Percentiles rank a stretch among this genome's conserved stretches.
These are phyloP conservation scores for Trichogramma dendrolimi DNA, from an alignment of 2,888 invertebrate genomes.

Conservation along the genomic window DNA sequence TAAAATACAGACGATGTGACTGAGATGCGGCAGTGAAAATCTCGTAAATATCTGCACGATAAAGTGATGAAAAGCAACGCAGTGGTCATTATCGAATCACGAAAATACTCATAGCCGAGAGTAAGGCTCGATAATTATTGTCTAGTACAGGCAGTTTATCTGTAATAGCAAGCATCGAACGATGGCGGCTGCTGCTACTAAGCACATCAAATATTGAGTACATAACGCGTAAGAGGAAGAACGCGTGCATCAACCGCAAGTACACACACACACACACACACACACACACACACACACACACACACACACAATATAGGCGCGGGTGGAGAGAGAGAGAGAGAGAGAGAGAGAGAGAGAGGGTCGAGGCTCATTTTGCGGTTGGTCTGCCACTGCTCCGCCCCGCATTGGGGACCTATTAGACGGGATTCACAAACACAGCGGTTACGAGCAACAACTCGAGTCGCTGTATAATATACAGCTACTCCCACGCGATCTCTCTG, in stretches of 20 bases:
- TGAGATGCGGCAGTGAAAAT: no score
- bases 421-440: conserved; percentile 20
- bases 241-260: neutral
- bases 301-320: neutral
- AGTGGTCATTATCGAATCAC: no score
- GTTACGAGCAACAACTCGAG: conserved; percentile 34
- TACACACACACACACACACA: neutral
- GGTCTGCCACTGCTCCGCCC: conserved; percentile 45
- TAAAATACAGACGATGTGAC: no score
- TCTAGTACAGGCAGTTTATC: no score
- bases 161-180: no score
- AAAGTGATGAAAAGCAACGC: no score
- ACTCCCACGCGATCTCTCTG: conserved; percentile 41
- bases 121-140: neutral
- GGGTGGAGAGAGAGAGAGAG: conserved; percentile 3
- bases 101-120: conserved; percentile 12
- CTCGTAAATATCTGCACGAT: no score
- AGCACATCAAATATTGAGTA: neutral
- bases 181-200: neutral
- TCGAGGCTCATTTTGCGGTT: conserved; percentile 32
- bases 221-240: neutral
- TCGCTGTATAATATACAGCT: conserved; percentile 39
- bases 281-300: neutral
- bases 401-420: conserved; percentile 32
- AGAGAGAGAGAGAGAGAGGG: neutral